Evolutionary conservation across 2,113 vertebrate genomes (phyloP).

Genomic region (Burhinus bistriatus): DNA sequence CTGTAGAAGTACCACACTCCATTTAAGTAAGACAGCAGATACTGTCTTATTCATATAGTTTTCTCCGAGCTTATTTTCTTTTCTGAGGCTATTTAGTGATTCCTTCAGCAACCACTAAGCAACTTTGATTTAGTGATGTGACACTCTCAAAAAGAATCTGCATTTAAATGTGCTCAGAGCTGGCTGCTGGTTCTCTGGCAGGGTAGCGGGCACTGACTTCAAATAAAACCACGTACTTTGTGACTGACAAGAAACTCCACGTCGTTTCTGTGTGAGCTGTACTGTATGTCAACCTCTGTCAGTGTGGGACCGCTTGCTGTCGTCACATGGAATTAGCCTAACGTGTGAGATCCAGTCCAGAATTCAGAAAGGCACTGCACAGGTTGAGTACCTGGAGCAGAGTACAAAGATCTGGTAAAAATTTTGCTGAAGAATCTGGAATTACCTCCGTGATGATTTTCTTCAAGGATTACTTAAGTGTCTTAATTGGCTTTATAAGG

Average conservation of each 20-base stretch:
- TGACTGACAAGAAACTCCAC: neutral
- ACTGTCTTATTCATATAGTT: neutral
- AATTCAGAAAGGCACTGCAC: neutral
- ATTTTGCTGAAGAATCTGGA: neutral
- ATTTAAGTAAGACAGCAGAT: neutral
- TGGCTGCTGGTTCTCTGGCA: neutral
- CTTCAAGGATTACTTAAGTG: neutral
- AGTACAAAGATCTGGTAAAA: neutral
- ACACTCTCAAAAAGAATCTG: neutral
- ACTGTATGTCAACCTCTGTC: neutral
- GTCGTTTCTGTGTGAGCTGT: neutral
- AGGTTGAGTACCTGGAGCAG: neutral
- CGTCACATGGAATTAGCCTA: neutral
- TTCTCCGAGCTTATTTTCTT: neutral
- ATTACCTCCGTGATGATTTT: neutral
- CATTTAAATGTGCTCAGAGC: neutral
- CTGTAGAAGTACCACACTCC: neutral
- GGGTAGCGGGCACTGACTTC: neutral
- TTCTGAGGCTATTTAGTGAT: slow-evolving; percentile 11
- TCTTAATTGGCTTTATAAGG: neutral
- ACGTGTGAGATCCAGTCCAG: neutral
- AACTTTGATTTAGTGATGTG: slow-evolving; percentile 13
- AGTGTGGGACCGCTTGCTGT: neutral
- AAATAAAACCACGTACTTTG: neutral
- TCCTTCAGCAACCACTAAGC: neutral